phyloP scores from a whole-genome alignment of 2,113 vertebrate species.

The Bujurquina vittata region DNA sequence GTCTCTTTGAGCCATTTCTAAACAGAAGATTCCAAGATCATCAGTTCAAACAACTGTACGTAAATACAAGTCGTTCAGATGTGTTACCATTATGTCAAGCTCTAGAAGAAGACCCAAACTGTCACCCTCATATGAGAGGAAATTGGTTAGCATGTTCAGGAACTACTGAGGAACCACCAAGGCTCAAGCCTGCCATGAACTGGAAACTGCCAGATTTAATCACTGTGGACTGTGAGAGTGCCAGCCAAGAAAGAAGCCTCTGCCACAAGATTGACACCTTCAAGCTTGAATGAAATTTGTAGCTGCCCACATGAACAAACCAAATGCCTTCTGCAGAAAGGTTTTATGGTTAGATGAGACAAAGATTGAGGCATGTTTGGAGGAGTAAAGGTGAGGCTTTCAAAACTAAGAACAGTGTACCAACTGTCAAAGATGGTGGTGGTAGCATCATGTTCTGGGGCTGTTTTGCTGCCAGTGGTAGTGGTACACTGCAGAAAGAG shows the following conservation, averaged over 20 bases:
- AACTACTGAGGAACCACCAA: not conserved
- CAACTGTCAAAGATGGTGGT: not conserved
- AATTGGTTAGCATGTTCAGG: too few relatives aligned
- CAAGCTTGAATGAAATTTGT: not conserved
- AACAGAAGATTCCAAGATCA: not conserved
- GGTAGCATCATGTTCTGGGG: not conserved
- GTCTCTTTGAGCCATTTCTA: not conserved
- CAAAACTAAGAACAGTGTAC: too few relatives aligned
- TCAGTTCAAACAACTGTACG: not conserved
- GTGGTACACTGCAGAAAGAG: not conserved
- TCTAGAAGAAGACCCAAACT: not conserved
- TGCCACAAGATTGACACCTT: not conserved
- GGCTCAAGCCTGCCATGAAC: not conserved
- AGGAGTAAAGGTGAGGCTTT: not conserved
- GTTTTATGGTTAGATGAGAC: not conserved
- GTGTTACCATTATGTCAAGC: not conserved
- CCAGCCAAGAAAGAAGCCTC: not conserved
- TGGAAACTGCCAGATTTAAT: not conserved
- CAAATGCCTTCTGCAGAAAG: not conserved
- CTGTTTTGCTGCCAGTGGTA: not conserved
- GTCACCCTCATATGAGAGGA: not conserved
- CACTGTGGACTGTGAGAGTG: not conserved
- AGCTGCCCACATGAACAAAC: not conserved
- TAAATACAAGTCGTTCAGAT: not conserved
- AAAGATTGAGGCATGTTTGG: not conserved